phyloP scores from a whole-genome alignment of 2,888 invertebrate genomes.

The Drosophila kanekoi region DNA sequence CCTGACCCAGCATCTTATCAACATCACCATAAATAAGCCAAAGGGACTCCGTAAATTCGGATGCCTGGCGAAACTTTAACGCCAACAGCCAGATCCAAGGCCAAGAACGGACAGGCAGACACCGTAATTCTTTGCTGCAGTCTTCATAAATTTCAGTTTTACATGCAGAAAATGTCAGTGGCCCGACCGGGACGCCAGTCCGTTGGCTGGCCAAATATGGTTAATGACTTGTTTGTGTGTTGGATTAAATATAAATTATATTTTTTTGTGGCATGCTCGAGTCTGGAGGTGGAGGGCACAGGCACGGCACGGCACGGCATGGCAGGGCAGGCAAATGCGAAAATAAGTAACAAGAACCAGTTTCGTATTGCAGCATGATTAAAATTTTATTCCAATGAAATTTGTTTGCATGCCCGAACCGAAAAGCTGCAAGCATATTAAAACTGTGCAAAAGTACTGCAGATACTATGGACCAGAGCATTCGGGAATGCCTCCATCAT shows the following conservation, averaged over 20 bases:
- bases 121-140: slow-evolving; percentile 71
- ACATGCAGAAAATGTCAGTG: slow-evolving; percentile 63
- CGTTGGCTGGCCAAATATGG: slow-evolving; percentile 57
- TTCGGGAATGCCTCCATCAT: not conserved
- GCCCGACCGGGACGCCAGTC: slow-evolving; percentile 20
- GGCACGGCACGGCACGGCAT: not conserved
- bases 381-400: slow-evolving; percentile 64
- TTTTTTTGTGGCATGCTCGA: slow-evolving; percentile 49
- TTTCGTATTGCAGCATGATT: slow-evolving; percentile 59
- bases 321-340: slow-evolving; percentile 14
- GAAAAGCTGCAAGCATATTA: slow-evolving; percentile 23
- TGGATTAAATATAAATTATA: slow-evolving; percentile 77
- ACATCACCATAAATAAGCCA: slow-evolving; percentile 63
- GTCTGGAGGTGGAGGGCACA: slow-evolving; percentile 9
- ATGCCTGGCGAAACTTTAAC: slow-evolving; percentile 14
- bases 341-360: slow-evolving; percentile 42
- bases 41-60: slow-evolving; percentile 35
- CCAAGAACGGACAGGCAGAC: slow-evolving; percentile 11
- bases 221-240: slow-evolving; percentile 77
- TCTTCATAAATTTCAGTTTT: slow-evolving; percentile 74
- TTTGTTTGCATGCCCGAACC: slow-evolving; percentile 32
- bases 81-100: slow-evolving; percentile 1
- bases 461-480: too few species aligned
- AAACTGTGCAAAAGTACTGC: slow-evolving; percentile 4
- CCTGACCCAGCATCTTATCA: slow-evolving; percentile 66